Evolutionary conservation across 2,113 vertebrate genomes (phyloP), one percentile per base, ranked within the genome.

Genomic region (Mixornis gularis): DNA sequence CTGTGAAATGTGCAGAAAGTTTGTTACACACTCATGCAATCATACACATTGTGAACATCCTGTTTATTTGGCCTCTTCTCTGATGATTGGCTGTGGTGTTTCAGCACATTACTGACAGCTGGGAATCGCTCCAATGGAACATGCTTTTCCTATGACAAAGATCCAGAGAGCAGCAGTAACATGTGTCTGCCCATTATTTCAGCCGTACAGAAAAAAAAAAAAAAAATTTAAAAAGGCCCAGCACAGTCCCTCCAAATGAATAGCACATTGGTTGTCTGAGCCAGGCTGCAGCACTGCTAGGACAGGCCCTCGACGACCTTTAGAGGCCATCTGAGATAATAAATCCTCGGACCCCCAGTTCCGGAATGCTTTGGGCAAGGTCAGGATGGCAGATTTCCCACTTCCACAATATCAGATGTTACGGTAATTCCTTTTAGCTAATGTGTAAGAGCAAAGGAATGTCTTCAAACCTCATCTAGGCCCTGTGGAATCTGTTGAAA

Each of bases 331-430:
- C 97, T 98, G 98, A 99, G 98, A 98, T 98, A 98, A 98, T 98
- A 98, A 98, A 98, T 99, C 98, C 98, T 97, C 38, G 12, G 98
- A 98, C 97, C 98, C 96, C 90, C 94, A 98, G 98, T 98, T 99
- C 98, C 98, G 98, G 98, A 98, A 98, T 96, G 98, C 98, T 98
- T 94, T 98, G 98, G 98, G 98, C 98, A 98, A 99, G 98, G 98
- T 98, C 98, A 97, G 96, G 97, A 98, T 99, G 98, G 98, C 98
- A 98, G 97, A 97, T 97, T 98, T 98, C 98, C 98, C 98, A 98
- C 98, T 98, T 98, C 98, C 98, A 99, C 98, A 98, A 98, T 98
- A 99, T 99, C 98, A 99, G 98, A 99, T 99, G 99, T 98, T 99
- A 98, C 97, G 97, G 98, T 98, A 98, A 99, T 99, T 99, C 98